Percentiles rank a stretch among this genome's conserved stretches.
phyloP scores from a whole-genome alignment of 1,140 invertebrate genomes.

The Physella acuta region DNA sequence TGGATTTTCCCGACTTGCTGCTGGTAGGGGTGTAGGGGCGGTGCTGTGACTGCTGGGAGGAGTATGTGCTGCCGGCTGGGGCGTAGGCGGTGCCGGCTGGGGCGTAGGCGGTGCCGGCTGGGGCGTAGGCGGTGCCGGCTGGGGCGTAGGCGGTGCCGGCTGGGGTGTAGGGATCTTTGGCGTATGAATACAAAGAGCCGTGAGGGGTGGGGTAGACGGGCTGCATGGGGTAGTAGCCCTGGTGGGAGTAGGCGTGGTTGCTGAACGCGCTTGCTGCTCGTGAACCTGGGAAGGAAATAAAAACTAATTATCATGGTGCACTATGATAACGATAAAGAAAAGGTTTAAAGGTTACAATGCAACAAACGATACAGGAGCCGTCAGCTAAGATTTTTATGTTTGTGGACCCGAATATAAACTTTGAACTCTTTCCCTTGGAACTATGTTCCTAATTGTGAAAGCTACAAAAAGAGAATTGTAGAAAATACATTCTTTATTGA shows the following conservation, averaged over 20 bases:
- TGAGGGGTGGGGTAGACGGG: conserved; percentile 41
- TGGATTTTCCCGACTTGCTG: conserved; percentile 49
- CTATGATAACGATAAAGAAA: no score
- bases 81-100: conserved; percentile 22
- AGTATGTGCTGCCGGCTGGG: conserved; percentile 25
- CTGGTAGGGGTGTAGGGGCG: conserved; percentile 50
- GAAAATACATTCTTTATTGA: no score
- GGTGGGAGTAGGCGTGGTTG: conserved; percentile 41
- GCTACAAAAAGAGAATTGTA: no score
- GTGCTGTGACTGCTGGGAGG: conserved; percentile 28
- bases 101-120: conserved; percentile 35
- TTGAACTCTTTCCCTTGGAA: no score
- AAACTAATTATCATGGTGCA: no score
- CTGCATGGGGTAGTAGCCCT: conserved; percentile 54
- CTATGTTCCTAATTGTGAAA: no score
- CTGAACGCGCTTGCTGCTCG: conserved; percentile 36
- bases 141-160: conserved; percentile 31
- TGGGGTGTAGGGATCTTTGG: conserved; percentile 22
- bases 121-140: conserved; percentile 45
- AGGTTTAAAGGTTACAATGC: no score
- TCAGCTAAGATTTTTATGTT: no score
- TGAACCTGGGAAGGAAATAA: conserved; percentile 29
- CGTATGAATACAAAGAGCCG: conserved; percentile 35
- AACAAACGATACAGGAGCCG: no score
- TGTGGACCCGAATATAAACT: no score